phyloP scores from a whole-genome alignment of 2,113 vertebrate species.

The Natator depressus region DNA sequence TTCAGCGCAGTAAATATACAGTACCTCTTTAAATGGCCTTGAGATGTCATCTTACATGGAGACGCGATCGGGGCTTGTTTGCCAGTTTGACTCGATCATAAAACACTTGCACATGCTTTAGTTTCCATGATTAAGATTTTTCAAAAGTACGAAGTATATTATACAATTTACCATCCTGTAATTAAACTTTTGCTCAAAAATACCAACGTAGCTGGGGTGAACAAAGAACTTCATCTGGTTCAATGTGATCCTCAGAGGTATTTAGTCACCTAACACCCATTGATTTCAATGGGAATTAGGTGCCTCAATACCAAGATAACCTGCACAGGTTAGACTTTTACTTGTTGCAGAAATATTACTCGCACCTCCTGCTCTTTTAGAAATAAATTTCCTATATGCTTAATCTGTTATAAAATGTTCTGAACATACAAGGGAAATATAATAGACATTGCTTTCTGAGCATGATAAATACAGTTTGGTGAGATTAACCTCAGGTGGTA shows the following conservation, averaged over 20 bases:
- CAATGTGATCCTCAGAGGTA: rapidly evolving
- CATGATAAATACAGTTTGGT: not conserved
- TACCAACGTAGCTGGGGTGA: rapidly evolving
- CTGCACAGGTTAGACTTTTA: not conserved
- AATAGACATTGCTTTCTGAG: not conserved
- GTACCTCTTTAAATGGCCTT: rapidly evolving
- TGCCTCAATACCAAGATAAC: not conserved
- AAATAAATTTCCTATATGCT: not conserved
- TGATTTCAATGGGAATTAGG: not conserved
- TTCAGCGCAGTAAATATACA: rapidly evolving
- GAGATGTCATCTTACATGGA: rapidly evolving
- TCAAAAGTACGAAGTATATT: rapidly evolving
- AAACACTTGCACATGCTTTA: rapidly evolving
- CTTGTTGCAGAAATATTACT: not conserved
- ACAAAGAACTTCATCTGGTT: not conserved
- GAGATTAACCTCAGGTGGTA: not conserved
- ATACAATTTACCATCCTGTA: rapidly evolving
- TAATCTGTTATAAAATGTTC: not conserved
- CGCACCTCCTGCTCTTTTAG: not conserved
- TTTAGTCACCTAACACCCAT: not conserved
- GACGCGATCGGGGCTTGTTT: rapidly evolving
- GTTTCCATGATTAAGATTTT: not conserved
- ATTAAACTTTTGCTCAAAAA: not conserved
- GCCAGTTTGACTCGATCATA: rapidly evolving
- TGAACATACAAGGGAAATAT: not conserved